Conservation (phyloP, 2,888 invertebrate genomes). For the Strigamia transsilvanica region DNA sequence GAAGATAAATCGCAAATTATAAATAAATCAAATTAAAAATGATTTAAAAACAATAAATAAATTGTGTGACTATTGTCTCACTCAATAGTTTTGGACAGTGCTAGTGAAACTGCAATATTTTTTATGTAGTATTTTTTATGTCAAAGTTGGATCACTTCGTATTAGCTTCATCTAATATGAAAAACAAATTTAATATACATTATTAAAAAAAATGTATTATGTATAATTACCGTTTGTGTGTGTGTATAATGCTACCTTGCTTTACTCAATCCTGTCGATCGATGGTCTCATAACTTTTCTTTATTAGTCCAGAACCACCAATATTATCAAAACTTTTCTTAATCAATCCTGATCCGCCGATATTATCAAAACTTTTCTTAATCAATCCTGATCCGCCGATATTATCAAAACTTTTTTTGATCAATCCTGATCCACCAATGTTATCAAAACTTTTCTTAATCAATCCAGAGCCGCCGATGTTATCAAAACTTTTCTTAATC, state of each 20-base stretch:
- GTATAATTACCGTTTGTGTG: not conserved
- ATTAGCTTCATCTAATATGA: not conserved
- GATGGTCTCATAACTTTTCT: not conserved
- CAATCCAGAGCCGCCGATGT: conserved; percentile 3
- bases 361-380: conserved; percentile 20
- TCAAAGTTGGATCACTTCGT: not conserved
- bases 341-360: not conserved
- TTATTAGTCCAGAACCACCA: not conserved
- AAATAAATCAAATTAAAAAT: not conserved
- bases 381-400: conserved; percentile 24
- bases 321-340: not conserved
- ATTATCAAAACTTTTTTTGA: conserved; percentile 2
- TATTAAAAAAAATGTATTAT: not conserved
- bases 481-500: conserved; percentile 33
- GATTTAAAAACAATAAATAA: not conserved
- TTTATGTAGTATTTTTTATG: not conserved
- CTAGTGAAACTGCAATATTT: not conserved
- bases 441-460: conserved; percentile 28
- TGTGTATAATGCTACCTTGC: not conserved
- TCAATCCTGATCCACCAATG: conserved; percentile 5
- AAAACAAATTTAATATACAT: not conserved
- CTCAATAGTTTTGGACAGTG: not conserved
- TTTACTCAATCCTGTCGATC: not conserved
- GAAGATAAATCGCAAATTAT: not conserved
- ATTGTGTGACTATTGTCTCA: not conserved